Evolutionary conservation across 2,113 vertebrate genomes (phyloP), one percentile per base, ranked within the genome.

Genomic region (Scalopus aquaticus): DNA sequence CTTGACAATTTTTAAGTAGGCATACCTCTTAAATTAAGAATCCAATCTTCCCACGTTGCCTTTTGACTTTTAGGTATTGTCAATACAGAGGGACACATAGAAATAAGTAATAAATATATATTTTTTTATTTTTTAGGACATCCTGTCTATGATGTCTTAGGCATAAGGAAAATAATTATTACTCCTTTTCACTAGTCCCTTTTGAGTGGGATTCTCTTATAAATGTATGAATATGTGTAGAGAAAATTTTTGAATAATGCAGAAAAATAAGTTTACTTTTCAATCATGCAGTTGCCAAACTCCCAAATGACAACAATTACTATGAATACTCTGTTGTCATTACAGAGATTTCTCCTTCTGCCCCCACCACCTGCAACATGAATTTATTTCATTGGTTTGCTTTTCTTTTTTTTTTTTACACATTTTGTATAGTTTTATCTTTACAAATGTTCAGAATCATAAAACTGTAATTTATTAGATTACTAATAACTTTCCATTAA

Each of bases 1-100:
- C 30, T 96, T 95, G 95, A 96, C 73, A 98, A 96, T 95, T 96
- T 97, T 93, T 64, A 97, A 84, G 88, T 95, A 97, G 73, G 82
- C 32, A 95, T 92, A 82, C 46, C 58, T 73, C 93, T 96, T 97
- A 91, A 96, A 60, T 67, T 91, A 37, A 93, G 54, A 92, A 97
- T 81, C 26, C 51, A 92, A 13, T 83, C 30, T 65, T 95, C 76
- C 96, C 96, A 96, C 44, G 93, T 96, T 93, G 49, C 46, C 83
- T 96, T 96, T 82, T 94, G 77, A 91, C 81, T 90, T 97, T 32
- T 97, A 88, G 58, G 32, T 92, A 79, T 77, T 73, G 86, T 97
- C 89, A 92, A 92, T 95, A 96, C 90, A 97, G 79, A 97, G 86
- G 9, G 8, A 77, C 20, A 84, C 32, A 77, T 39, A 44, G 15